Conservation (phyloP, 2,113 vertebrate species). For the Stomatorhinus ivindoensis region DNA sequence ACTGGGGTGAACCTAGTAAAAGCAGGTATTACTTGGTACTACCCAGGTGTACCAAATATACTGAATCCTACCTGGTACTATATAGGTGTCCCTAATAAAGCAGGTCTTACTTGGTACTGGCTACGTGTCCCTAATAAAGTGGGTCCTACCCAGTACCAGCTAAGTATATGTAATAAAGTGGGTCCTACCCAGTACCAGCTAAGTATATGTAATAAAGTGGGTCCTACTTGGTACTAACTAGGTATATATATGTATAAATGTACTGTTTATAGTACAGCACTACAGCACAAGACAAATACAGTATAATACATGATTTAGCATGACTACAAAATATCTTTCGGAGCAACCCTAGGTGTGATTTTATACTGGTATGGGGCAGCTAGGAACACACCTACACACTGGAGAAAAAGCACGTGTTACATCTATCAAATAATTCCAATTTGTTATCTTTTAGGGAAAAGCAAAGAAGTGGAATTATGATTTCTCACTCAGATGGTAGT, state of each 20-base stretch:
- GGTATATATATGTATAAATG: background rate
- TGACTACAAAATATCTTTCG: background rate
- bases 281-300: background rate
- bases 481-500: background rate
- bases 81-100: no score
- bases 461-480: background rate
- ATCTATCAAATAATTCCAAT: background rate
- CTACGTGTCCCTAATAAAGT: no score
- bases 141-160: no score
- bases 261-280: background rate
- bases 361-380: background rate
- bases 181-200: background rate
- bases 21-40: no score
- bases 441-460: background rate
- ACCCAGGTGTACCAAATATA: no score
- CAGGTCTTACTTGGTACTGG: no score
- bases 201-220: background rate
- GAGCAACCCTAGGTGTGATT: background rate
- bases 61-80: no score
- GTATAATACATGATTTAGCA: background rate
- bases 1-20: no score
- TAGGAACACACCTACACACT: background rate
- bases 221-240: background rate
- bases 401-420: background rate
- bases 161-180: no score